Evolutionary conservation across 2,797 vertebrate genomes (phyloP).

Genomic region (Calcarius lapponicus): DNA sequence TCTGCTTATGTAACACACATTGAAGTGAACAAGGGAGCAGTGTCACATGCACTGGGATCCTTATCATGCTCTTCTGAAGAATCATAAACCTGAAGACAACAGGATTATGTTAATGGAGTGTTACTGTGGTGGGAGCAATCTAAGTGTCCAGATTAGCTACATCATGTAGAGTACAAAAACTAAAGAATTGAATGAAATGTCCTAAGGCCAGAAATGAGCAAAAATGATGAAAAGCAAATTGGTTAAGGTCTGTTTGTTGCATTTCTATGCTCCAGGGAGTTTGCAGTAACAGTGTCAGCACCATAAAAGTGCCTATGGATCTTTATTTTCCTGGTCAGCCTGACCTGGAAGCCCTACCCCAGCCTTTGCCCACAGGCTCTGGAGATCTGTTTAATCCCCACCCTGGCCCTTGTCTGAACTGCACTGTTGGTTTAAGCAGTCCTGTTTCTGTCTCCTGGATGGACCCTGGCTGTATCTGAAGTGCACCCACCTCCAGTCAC

Average conservation of each 20-base stretch:
- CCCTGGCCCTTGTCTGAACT: neutral
- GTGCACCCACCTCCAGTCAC: neutral
- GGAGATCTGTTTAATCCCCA: neutral
- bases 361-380: neutral
- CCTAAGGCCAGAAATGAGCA: neutral
- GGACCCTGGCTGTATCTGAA: neutral
- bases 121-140: neutral
- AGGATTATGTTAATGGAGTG: neutral
- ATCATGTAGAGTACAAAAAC: neutral
- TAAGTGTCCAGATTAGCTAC: neutral
- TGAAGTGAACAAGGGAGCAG: neutral
- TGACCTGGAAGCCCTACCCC: fast-evolving
- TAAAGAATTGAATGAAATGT: neutral
- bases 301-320: neutral
- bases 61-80: neutral
- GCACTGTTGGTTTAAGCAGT: neutral
- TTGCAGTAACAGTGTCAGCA: neutral
- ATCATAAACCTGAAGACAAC: neutral
- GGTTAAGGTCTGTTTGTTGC: neutral
- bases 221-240: neutral
- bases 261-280: neutral
- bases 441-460: neutral
- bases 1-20: neutral
- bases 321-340: neutral
- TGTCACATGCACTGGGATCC: neutral